Evolutionary conservation across 1,140 invertebrate species (phyloP), one percentile per base, ranked within the genome.

Genomic region (Caenorhabditis brenneri): DNA sequence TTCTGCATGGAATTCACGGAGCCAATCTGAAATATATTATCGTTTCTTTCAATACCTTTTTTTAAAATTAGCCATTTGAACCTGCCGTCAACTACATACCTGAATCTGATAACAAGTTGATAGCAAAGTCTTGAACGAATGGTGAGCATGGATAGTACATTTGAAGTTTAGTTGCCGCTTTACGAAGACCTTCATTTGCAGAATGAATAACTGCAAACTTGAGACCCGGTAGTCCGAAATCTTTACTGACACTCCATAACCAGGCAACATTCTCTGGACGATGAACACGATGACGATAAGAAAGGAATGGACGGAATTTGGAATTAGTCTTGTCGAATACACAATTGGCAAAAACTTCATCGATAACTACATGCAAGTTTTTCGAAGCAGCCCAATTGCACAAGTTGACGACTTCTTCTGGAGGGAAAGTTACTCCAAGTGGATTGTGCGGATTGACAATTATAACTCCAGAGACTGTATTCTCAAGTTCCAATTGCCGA

Each of bases 371-470:
- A 1, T 31, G 33, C 24, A 82, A 49, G 22, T 82, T 82, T 51
- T 74, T 65, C 46, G 55, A 49, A 19, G 51, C 27, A 22, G 82
- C 69, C 82, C 82, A 83, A n/a, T 79, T 48, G 48, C 58, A 65
- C 22, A 83, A 48, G 27, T 39, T 79, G 19, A 46, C 33, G 10
- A 83, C 33, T 33, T 83, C 49, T 79, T 83, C 69, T 29, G 39
- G 27, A 15, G 82, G 42, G 58, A 55, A 53, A 24, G 65, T 69
- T 15, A 78, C 48, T 69, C 82, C 82, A n/a, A 79, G 42, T 0
- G 82, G 82, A 46, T 83, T 83, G 69, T 79, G 42, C n/a, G 82
- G 82, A 58, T 83, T 78, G 4, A 83, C 65, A 39, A 83, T 49
- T 10, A 83, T 58, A 15, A 83, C 74, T 33, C 58, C 80, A 58